Conservation (phyloP, 2,888 invertebrate genomes). For the Scaptomyza parva region DNA sequence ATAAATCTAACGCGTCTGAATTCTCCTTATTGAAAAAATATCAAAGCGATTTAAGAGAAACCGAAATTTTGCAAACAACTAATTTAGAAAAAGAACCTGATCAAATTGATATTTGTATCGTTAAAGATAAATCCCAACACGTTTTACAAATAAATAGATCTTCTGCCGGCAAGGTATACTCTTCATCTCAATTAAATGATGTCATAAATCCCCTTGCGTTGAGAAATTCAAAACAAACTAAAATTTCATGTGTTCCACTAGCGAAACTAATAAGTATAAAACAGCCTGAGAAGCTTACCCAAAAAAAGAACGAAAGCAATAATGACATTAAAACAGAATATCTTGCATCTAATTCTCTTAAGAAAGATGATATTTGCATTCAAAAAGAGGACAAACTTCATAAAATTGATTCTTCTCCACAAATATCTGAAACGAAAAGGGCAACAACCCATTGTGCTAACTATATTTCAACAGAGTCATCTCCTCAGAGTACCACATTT, state of each 20-base stretch:
- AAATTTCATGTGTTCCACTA: conserved; percentile 43
- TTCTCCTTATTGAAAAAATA: background rate
- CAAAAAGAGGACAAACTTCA: background rate
- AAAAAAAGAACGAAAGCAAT: background rate
- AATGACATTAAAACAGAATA: background rate
- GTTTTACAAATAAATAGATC: conserved; percentile 1
- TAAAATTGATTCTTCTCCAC: background rate
- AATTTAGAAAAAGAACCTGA: background rate
- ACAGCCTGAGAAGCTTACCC: background rate
- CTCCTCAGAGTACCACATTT: conserved; percentile 18
- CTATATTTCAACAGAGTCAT: background rate
- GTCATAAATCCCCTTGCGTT: conserved; percentile 26
- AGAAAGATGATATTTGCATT: background rate
- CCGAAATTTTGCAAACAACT: background rate
- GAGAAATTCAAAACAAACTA: background rate
- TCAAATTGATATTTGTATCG: background rate
- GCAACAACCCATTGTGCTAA: background rate
- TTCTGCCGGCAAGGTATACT: background rate
- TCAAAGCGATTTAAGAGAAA: background rate
- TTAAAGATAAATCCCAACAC: background rate
- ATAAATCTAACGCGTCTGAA: background rate
- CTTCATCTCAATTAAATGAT: conserved; percentile 12
- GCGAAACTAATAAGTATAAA: conserved; percentile 30
- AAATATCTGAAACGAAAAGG: background rate
- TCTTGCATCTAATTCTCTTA: background rate